phyloP scores from a whole-genome alignment of 23 tunicate genomes.

The Halocynthia roretzi region DNA sequence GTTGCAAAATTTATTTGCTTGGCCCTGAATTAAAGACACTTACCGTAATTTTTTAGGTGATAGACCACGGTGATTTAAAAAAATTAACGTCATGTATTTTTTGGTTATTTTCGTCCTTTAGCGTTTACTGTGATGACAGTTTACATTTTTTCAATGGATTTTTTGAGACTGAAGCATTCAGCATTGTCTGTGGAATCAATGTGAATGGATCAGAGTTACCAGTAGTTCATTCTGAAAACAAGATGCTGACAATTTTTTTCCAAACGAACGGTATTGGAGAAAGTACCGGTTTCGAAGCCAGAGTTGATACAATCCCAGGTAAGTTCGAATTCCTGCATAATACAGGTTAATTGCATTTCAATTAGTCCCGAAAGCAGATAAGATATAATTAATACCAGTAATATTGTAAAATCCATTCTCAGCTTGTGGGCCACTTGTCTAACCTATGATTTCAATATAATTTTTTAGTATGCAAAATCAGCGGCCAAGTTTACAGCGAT shows the following conservation, averaged over 20 bases:
- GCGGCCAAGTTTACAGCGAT: not conserved
- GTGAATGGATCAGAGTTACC: not conserved
- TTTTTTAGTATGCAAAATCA: not conserved
- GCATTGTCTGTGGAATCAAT: not conserved
- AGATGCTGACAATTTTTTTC: constrained; percentile 2
- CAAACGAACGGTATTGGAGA: not conserved
- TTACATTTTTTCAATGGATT: constrained; percentile 5
- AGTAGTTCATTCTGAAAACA: not conserved
- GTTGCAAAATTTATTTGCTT: no score
- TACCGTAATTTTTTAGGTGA: no score
- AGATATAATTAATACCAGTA: no score
- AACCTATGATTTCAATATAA: not conserved
- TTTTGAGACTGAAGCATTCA: not conserved
- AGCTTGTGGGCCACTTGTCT: no score
- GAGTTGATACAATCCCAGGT: not conserved
- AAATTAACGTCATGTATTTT: no score
- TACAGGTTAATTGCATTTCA: not conserved
- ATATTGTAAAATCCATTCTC: no score
- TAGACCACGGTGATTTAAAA: no score
- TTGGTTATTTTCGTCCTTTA: not conserved
- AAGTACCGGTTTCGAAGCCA: constrained; percentile 5
- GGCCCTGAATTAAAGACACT: no score
- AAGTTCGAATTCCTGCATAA: not conserved
- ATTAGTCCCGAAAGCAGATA: no score
- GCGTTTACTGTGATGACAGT: constrained; percentile 5